Conservation (phyloP, 2,888 invertebrate species). For the Pinctada fucata region DNA sequence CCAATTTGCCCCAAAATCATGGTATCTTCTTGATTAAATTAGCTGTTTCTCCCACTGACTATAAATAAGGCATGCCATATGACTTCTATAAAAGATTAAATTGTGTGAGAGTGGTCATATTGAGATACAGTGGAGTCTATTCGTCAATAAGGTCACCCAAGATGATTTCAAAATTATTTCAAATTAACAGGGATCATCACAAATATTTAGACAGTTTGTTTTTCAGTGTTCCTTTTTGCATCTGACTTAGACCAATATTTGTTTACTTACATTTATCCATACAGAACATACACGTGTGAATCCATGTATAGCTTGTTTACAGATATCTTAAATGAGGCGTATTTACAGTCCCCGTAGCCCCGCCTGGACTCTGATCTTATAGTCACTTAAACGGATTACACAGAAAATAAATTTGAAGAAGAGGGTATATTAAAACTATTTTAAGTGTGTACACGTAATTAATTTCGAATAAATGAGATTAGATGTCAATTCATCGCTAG, state of each 20-base stretch:
- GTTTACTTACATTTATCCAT: no score
- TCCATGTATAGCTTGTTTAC: not conserved
- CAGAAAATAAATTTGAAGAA: slow-evolving; percentile 1
- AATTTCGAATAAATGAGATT: slow-evolving; percentile 29
- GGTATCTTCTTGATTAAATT: not conserved
- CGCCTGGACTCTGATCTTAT: slow-evolving; percentile 1
- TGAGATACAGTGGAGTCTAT: not conserved
- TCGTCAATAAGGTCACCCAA: not conserved
- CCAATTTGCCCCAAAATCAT: slow-evolving; percentile 9
- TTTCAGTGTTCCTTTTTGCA: no score
- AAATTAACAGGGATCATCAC: no score
- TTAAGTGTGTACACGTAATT: slow-evolving; percentile 16
- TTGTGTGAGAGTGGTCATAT: slow-evolving; percentile 7
- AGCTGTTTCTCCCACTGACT: not conserved
- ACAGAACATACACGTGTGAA: slow-evolving; percentile 1
- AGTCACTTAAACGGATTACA: not conserved
- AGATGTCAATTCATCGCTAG: slow-evolving; percentile 11
- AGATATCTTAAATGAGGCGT: not conserved
- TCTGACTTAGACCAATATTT: no score
- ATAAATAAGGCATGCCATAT: slow-evolving; percentile 10
- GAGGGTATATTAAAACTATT: slow-evolving; percentile 1
- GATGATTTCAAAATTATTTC: no score
- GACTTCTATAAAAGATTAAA: slow-evolving; percentile 24
- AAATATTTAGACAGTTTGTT: no score
- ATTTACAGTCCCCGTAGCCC: not conserved